A percentile compares a stretch with the other conserved stretches of the same genome.
Evolutionary conservation across 1,140 invertebrate species (phyloP).

Genomic region (Trinorchestia longiramus): DNA sequence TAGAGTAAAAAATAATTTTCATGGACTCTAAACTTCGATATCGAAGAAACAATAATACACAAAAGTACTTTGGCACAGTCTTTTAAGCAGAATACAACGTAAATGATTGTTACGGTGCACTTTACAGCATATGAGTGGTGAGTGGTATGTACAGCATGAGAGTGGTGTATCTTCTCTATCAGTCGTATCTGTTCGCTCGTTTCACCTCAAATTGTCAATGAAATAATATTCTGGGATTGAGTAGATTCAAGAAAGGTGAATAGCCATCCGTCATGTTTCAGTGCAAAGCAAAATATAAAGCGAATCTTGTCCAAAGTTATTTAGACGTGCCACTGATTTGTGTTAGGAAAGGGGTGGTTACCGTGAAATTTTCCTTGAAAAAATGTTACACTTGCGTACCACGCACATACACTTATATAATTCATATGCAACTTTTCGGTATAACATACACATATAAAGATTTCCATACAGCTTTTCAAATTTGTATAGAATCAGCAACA

Average conservation of each 20-base stretch:
- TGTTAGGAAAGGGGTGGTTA: background rate
- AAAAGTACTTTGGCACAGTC: background rate
- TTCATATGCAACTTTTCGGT: background rate
- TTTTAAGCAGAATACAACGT: background rate
- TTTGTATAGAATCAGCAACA: no score
- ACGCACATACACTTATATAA: background rate
- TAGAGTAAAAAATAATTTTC: background rate
- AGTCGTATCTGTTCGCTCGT: background rate
- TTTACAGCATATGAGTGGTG: background rate
- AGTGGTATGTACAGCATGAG: background rate
- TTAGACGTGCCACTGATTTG: background rate
- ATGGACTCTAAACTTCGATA: background rate
- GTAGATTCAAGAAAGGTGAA: background rate
- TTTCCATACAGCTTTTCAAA: background rate
- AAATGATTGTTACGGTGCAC: background rate
- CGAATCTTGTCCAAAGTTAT: background rate
- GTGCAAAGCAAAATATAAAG: no score
- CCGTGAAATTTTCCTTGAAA: background rate
- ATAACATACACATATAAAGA: background rate
- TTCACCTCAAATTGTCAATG: background rate
- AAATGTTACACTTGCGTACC: background rate
- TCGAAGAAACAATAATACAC: background rate
- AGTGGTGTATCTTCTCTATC: background rate
- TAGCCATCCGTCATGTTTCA: background rate
- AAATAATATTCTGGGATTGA: background rate